Evolutionary conservation across 2,888 invertebrate species (phyloP), one percentile per base, ranked within the genome.

Genomic region (Junonia oenone): DNA sequence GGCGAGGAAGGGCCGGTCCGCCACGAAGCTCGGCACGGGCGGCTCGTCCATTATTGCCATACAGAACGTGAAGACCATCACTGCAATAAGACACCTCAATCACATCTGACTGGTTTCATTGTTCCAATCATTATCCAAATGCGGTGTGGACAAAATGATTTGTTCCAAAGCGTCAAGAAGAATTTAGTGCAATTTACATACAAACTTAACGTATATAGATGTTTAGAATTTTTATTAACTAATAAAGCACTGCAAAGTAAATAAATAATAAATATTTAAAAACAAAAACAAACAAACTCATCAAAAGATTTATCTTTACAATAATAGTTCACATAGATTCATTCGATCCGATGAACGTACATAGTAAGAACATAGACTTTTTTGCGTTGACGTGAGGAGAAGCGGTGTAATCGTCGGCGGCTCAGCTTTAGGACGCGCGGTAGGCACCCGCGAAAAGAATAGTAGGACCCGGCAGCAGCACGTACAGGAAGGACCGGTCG

Each of bases 401-500:
- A 40, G 38, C 19, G 4, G 19, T 15, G 17, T 5, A 4, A n/a
- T 17, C 17, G 17, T 9, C 38, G n/a, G n/a, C n/a, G 43, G 22
- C 40, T 19, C 3, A 26, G 17, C 31, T 26, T 15, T 45, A 54
- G 8, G 43, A 40, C 8, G 46, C 78, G 58, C 72, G 73, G 69
- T 73, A 83, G 59, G 68, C 60, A 56, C 87, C 88, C 51, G 78
- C 57, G 76, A 87, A 88, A 56, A 80, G 68, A 31, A 75, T 62
- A 52, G 72, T 62, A 56, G 62, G 63, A 9, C 71, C 69, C 35
- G 66, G 59, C 76, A 45, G 67, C 48, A 84, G 76, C 61, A 78
- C 49, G 78, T 80, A 86, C 66, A 84, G 68, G 83, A 84, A 90
- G 26, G 90, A 81, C n/a, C 76, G 83, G 68, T 90, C 80, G 22